phyloP scores from a whole-genome alignment of 92 coral and sea anemone genomes.

The Scolanthus callimorphus region DNA sequence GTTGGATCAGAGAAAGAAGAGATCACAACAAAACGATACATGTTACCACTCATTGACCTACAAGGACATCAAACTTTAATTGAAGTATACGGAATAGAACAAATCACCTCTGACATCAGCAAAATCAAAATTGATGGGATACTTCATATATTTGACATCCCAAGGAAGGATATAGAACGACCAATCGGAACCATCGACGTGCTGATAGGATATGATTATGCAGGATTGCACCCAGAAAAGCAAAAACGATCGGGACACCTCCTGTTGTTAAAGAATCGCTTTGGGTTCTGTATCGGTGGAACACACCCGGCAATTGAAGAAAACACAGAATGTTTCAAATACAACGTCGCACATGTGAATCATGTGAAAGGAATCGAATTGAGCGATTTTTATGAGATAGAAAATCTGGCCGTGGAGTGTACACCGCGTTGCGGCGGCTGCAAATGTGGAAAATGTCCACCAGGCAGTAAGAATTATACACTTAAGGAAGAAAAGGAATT shows the following conservation, averaged over 20 bases:
- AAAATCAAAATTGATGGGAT: constrained; percentile 21
- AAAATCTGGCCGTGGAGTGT: constrained; percentile 11
- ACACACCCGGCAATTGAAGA: too few species aligned
- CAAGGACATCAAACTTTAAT: constrained; percentile 7
- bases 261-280: too few species aligned
- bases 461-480: constrained; percentile 13
- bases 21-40: constrained; percentile 8
- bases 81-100: constrained; percentile 41
- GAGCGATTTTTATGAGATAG: constrained; percentile 6
- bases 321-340: too few species aligned
- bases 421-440: constrained; percentile 24
- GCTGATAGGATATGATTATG: too few species aligned
- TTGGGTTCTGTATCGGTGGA: constrained; percentile 37
- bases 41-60: constrained; percentile 26
- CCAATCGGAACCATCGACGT: constrained; percentile 30
- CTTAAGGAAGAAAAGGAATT: constrained; percentile 27
- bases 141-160: too few species aligned
- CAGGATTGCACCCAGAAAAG: too few species aligned
- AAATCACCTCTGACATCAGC: constrained; percentile 29
- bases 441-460: constrained; percentile 20
- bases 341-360: too few species aligned
- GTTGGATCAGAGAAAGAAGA: constrained; percentile 26
- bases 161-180: too few species aligned
- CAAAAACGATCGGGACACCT: too few species aligned
- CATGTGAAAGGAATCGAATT: too few species aligned